Percentiles rank a stretch among this genome's conserved stretches.
Conservation (phyloP, 1,140 invertebrate species). For the Proales similis region DNA sequence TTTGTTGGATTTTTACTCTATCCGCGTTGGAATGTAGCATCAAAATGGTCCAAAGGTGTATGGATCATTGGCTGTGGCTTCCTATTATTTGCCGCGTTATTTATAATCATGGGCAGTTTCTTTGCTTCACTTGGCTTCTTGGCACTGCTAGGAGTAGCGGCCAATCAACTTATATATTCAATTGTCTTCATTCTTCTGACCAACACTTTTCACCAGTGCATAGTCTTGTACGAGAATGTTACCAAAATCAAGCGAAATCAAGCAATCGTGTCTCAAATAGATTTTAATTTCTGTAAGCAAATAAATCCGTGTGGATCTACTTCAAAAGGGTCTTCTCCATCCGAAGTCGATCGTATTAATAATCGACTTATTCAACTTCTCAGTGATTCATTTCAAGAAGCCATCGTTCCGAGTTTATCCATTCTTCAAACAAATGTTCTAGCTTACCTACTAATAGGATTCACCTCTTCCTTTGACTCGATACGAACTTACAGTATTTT, state of each 20-base stretch:
- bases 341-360: too few relatives aligned
- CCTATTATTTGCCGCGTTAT: slow-evolving; percentile 25
- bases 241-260: slow-evolving; percentile 13
- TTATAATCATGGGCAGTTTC: slow-evolving; percentile 9
- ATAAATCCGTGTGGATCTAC: not conserved
- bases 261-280: not conserved
- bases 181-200: slow-evolving; percentile 29
- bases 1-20: slow-evolving; percentile 28
- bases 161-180: slow-evolving; percentile 22
- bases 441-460: slow-evolving; percentile 12
- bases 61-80: slow-evolving; percentile 16
- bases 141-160: not conserved
- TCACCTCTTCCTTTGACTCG: slow-evolving; percentile 14
- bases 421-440: slow-evolving; percentile 3
- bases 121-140: slow-evolving; percentile 15
- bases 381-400: slow-evolving; percentile 7
- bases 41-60: slow-evolving; percentile 12
- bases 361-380: not conserved
- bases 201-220: slow-evolving; percentile 22
- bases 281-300: not conserved
- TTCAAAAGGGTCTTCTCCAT: too few relatives aligned
- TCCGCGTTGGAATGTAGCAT: slow-evolving; percentile 21
- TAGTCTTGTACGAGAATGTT: slow-evolving; percentile 30
- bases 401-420: slow-evolving; percentile 29
- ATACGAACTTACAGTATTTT: slow-evolving; percentile 14